A percentile compares a stretch with the other conserved stretches of the same genome.
Evolutionary conservation across 1,140 invertebrate species (phyloP).

Genomic region (Brachionus rotundiformis): DNA sequence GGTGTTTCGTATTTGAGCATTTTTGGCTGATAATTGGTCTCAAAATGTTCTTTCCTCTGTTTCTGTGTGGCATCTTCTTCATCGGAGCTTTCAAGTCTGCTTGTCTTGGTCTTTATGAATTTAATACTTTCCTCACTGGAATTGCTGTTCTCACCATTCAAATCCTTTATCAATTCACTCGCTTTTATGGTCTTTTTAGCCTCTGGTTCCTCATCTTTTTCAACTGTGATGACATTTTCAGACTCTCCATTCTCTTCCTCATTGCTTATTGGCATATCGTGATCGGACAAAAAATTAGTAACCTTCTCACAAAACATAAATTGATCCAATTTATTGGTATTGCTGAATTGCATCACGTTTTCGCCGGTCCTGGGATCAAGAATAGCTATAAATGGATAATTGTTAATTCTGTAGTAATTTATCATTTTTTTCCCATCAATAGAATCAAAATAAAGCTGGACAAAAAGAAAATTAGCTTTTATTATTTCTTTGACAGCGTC

Average conservation of each 20-base stretch:
- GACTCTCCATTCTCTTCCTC: not conserved
- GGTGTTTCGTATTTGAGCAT: not conserved
- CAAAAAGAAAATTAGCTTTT: slow-evolving; percentile 52
- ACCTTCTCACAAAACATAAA: slow-evolving; percentile 49
- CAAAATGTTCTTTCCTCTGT: not conserved
- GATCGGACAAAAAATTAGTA: slow-evolving; percentile 42
- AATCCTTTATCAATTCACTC: slow-evolving; percentile 5
- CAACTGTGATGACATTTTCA: not conserved
- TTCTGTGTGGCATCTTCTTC: not conserved
- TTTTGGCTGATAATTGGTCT: slow-evolving; percentile 1
- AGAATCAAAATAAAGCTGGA: slow-evolving; percentile 71
- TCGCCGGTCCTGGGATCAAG: slow-evolving; percentile 75
- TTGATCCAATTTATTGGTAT: slow-evolving; percentile 51
- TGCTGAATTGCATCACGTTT: slow-evolving; percentile 50
- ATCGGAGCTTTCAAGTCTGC: slow-evolving; percentile 11
- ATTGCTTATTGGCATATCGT: slow-evolving; percentile 9
- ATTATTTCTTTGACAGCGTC: slow-evolving; percentile 50
- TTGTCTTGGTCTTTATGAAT: not conserved
- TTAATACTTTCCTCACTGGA: slow-evolving; percentile 1
- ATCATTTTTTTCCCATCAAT: slow-evolving; percentile 72
- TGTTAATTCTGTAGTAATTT: slow-evolving; percentile 72
- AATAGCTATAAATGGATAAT: slow-evolving; percentile 74
- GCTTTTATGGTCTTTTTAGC: slow-evolving; percentile 26
- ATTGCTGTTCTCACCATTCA: slow-evolving; percentile 10
- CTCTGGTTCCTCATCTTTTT: not conserved